A percentile compares a stretch with the other conserved stretches of the same genome.
phyloP scores from a whole-genome alignment of 2,113 vertebrate genomes.

The Hydrolagus affinis region DNA sequence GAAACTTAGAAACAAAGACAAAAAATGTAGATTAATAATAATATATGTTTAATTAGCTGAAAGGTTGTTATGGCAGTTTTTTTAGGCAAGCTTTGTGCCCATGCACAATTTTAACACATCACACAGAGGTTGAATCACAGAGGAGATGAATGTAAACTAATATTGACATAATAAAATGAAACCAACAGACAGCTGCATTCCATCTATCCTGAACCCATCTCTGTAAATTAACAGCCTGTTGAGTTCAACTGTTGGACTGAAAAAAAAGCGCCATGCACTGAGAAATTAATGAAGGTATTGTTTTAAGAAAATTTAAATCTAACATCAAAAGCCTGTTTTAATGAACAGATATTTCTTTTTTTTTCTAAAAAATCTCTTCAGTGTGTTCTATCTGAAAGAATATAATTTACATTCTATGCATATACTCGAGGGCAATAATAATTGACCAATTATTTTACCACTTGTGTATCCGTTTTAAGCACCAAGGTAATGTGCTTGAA shows the following conservation, averaged over 20 bases:
- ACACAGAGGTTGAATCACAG: not conserved
- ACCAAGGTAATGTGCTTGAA: too few relatives aligned
- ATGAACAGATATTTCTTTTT: not conserved
- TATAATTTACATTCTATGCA: too few relatives aligned
- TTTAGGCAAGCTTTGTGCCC: not conserved
- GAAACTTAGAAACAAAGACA: too few relatives aligned
- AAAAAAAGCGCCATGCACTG: not conserved
- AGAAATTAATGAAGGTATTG: conserved; percentile 22
- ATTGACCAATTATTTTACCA: too few relatives aligned
- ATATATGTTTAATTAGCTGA: conserved; percentile 16
- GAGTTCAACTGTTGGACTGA: not conserved
- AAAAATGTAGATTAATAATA: not conserved
- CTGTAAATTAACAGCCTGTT: conserved; percentile 28
- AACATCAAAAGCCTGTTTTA: not conserved
- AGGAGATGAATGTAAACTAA: conserved; percentile 1
- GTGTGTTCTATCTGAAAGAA: not conserved
- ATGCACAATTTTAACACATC: conserved; percentile 12
- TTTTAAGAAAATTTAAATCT: not conserved
- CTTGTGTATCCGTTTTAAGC: too few relatives aligned
- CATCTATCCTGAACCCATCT: conserved; percentile 5
- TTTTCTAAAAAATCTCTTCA: not conserved
- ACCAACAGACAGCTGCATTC: conserved; percentile 15
- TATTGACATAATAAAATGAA: conserved; percentile 21
- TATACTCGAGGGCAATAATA: too few relatives aligned
- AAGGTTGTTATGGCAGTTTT: not conserved